Percentiles rank a stretch among this genome's conserved stretches.
phyloP scores from a whole-genome alignment of 1,140 invertebrate genomes.

The Calliopsis andreniformis region DNA sequence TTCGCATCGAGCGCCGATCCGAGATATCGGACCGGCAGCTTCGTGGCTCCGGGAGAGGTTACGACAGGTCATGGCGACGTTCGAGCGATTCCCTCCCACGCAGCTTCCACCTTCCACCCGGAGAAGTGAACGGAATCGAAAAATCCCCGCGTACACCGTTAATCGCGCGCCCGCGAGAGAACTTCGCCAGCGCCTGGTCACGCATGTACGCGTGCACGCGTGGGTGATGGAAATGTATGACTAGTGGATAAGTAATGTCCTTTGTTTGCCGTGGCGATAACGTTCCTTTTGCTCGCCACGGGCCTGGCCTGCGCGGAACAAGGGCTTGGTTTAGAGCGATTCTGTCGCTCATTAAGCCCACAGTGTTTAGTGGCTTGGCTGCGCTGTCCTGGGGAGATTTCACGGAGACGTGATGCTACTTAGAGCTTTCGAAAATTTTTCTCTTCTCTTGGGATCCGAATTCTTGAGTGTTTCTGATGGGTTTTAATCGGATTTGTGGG shows the following conservation, averaged over 20 bases:
- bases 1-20: slow-evolving; percentile 71
- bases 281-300: slow-evolving; percentile 1
- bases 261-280: slow-evolving; percentile 51
- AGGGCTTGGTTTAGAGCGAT: slow-evolving; percentile 6
- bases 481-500: no score
- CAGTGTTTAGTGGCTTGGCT: not conserved
- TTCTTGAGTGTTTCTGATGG: no score
- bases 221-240: slow-evolving; percentile 56
- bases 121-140: slow-evolving; percentile 51
- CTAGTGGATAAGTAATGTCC: slow-evolving; percentile 55
- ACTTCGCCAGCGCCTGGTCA: slow-evolving; percentile 36
- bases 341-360: slow-evolving; percentile 27
- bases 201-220: slow-evolving; percentile 58
- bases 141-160: slow-evolving; percentile 61
- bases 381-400: not conserved
- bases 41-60: slow-evolving; percentile 48
- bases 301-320: slow-evolving; percentile 1
- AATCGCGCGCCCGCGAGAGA: slow-evolving; percentile 58
- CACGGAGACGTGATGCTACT: not conserved
- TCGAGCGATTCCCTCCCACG: slow-evolving; percentile 63
- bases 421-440: not conserved
- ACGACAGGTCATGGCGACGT: slow-evolving; percentile 66
- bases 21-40: slow-evolving; percentile 65
- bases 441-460: no score
- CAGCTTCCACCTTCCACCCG: slow-evolving; percentile 23